phyloP scores from a whole-genome alignment of 2,113 vertebrate species.

The Sinocyclocheilus maitianheensis region DNA sequence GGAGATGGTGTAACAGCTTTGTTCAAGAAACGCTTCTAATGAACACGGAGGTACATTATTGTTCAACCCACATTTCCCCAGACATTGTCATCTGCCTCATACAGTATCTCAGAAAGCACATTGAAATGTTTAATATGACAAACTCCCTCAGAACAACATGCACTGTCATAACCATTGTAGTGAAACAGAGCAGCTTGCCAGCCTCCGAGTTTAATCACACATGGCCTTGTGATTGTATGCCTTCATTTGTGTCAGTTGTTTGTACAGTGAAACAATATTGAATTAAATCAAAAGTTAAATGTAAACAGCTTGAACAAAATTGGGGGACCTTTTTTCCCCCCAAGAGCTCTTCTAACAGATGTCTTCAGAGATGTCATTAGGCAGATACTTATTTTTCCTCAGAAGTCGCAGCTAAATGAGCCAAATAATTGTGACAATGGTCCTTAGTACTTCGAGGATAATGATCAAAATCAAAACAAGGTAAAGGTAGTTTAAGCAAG shows the following conservation, averaged over 20 bases:
- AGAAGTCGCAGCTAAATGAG: background rate
- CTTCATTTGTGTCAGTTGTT: slow-evolving; percentile 22
- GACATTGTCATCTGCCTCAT: slow-evolving; percentile 2
- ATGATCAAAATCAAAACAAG: background rate
- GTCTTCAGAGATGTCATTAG: slow-evolving; percentile 7
- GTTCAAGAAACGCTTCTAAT: background rate
- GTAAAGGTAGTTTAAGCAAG: background rate
- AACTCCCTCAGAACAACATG: background rate
- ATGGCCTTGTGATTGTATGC: slow-evolving; percentile 4
- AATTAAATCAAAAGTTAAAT: slow-evolving; percentile 25
- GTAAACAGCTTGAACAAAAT: slow-evolving; percentile 1
- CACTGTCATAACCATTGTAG: slow-evolving; percentile 9
- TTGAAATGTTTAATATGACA: slow-evolving; percentile 18
- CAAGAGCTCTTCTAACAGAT: background rate
- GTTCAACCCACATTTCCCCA: slow-evolving; percentile 7
- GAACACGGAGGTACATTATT: background rate
- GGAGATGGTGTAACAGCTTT: background rate
- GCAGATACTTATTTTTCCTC: background rate
- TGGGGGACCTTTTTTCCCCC: background rate
- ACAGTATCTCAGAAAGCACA: slow-evolving; percentile 23
- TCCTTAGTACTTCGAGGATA: background rate
- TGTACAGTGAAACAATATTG: background rate
- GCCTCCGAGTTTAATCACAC: background rate
- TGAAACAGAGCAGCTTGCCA: slow-evolving; percentile 5
- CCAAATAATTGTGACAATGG: background rate